Base-by-base conservation (phyloP, 1,140 invertebrate genomes). In the Ctenoplectra terminalis region DNA sequence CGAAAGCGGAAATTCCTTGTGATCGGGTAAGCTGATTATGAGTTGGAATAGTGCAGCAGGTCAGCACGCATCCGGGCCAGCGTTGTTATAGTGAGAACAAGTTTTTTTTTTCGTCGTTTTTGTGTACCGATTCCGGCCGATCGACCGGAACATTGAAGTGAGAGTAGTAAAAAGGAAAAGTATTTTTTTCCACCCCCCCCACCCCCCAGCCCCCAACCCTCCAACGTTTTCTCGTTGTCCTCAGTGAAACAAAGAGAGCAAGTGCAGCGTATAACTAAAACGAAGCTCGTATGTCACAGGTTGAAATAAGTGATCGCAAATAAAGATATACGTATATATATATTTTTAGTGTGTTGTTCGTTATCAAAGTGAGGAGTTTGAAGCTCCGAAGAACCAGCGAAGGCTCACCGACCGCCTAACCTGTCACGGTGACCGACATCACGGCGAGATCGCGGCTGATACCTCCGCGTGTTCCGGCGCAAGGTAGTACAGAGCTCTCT, bases 1-100 rank as follows among this genome's bases (percentile, higher is more conserved):
- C 52, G 48, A 52, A 48, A 61, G 46, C 81, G 52, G 43, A 75
- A 64, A n/a, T n/a, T 52, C 46, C 64, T 70, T 66, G 85, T 60
- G 74, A 77, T 86, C 81, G 84, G 71, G 81, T 69, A 80, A 86
- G 81, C 85, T 72, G 86, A 87, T 87, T 87, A 87, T 87, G 86
- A 87, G 82, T 87, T 84, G 85, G 82, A 83, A 87, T 69, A 61
- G 81, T 84, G 73, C 56, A 70, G 76, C 77, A 66, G 73, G 43
- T 83, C 76, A 87, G 85, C 77, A 81, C 61, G 71, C 37, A 87
- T 77, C 63, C 71, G 66, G 74, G 72, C 81, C 76, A 74, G 58
- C 82, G 76, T 79, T 60, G 61, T 79, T 70, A 52, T 64, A 79
- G 81, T 83, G 81, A 83, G 67, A 67, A 78, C 81, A 48, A 78